Evolutionary conservation across 2,113 vertebrate genomes (phyloP).

Genomic region (Macaca fascicularis): T2T-MFA8v1.1 NC_088385.1:7759001-7759500

Average conservation of each 20-base stretch:
- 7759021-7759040: not conserved
- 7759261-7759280: not conserved
- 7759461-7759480: not conserved
- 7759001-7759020: not conserved
- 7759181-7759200: not conserved
- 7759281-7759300: not conserved
- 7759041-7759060: conserved; percentile 12
- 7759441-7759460: conserved; percentile 7
- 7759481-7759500: not conserved
- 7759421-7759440: conserved; percentile 24
- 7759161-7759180: not conserved
- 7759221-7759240: not conserved
- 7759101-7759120: too few species aligned
- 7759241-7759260: not conserved
- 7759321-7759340: not conserved
- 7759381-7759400: not conserved
- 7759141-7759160: not conserved
- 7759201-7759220: not conserved
- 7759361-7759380: not conserved
- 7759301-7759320: not conserved
- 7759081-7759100: not conserved
- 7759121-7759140: not conserved
- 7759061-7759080: not conserved
- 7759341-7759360: not conserved
- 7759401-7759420: not conserved